Evolutionary conservation across 2,113 vertebrate species (phyloP).

Genomic region (Chloropsis cyanopogon): DNA sequence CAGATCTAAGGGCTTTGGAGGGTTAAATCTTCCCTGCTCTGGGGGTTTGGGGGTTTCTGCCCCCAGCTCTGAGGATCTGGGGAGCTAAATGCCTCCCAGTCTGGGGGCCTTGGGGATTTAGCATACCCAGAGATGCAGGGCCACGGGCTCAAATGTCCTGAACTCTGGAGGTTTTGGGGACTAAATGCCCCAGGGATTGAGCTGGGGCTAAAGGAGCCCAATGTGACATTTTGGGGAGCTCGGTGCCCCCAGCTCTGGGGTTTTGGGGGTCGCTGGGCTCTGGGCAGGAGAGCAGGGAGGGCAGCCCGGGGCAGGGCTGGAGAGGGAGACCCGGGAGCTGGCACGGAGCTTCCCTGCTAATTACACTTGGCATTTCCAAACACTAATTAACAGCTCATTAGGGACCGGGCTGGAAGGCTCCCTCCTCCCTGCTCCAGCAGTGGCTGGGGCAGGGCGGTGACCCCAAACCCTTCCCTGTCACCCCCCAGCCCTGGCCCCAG

Average conservation of each 20-base stretch:
- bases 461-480: background rate
- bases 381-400: slow-evolving; percentile 47
- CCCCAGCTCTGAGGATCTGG: background rate
- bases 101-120: background rate
- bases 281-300: background rate
- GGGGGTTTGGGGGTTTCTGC: background rate
- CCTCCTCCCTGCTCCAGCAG: background rate
- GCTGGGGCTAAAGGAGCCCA: background rate
- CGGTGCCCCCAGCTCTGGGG: background rate
- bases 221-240: background rate
- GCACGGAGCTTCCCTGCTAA: background rate
- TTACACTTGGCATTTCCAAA: slow-evolving; percentile 11
- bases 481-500: background rate
- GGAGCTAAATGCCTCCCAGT: background rate
- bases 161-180: too few relatives aligned
- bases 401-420: background rate
- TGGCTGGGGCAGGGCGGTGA: background rate
- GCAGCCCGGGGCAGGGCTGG: background rate
- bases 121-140: background rate
- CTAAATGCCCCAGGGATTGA: background rate
- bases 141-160: background rate
- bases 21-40: background rate
- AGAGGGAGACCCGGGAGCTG: background rate
- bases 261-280: background rate
- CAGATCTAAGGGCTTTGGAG: background rate